phyloP scores from a whole-genome alignment of 2,797 vertebrate genomes.

The Gymnothorax javanicus region DNA sequence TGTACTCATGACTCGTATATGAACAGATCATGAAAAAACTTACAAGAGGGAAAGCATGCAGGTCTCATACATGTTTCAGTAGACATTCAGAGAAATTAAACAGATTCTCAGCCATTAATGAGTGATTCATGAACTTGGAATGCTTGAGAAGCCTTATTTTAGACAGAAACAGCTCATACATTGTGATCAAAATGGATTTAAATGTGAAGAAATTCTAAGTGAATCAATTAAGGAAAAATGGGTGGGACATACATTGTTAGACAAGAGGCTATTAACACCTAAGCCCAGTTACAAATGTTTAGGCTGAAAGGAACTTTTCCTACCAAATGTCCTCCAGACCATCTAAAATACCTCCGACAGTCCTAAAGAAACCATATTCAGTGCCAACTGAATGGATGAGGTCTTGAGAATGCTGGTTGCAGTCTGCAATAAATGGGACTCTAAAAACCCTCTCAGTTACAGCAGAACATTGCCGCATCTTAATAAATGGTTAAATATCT shows the following conservation, averaged over 20 bases:
- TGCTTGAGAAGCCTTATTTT: background rate
- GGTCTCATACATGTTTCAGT: background rate
- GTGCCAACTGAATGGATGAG: background rate
- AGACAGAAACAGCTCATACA: background rate
- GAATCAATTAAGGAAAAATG: background rate
- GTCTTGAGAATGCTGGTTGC: background rate
- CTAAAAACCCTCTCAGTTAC: background rate
- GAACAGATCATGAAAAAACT: background rate
- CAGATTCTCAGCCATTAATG: background rate
- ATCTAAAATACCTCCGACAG: background rate
- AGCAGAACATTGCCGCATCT: background rate
- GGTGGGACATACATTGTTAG: background rate
- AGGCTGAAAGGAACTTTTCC: background rate
- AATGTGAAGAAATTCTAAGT: background rate
- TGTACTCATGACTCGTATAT: background rate
- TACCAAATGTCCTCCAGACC: background rate
- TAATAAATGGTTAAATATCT: background rate
- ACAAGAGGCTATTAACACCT: background rate
- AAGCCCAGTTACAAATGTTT: background rate
- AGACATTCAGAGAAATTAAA: background rate
- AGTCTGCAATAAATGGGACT: background rate
- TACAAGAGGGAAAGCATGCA: background rate
- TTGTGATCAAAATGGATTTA: background rate
- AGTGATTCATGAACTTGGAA: background rate
- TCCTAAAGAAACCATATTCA: background rate